Base-by-base conservation (phyloP, 2,113 vertebrate genomes). In the Sinocyclocheilus rhinocerous region DNA sequence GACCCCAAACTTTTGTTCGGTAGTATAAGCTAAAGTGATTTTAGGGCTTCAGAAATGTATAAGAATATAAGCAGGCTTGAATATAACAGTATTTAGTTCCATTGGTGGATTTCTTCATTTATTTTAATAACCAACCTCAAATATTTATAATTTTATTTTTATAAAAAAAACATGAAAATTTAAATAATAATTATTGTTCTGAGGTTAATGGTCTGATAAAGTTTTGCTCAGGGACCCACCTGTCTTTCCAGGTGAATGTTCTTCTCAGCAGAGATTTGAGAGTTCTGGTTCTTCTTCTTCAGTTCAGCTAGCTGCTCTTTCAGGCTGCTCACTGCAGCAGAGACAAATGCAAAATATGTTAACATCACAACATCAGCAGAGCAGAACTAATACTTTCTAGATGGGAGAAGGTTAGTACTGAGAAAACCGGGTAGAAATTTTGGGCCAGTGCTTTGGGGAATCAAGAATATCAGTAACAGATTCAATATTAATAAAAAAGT, bases 301-400 rank as follows among this genome's bases (percentile, higher is more conserved):
- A 98, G 92, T 92, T 99, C 98, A 88, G 98, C 97, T 57, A 99
- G 95, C 90, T 99, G 98, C 90, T 99, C 98, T 91, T 96, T 97
- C 92, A 99, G 92, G 91, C 94, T 97, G 91, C 96, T 97, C 91
- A 99, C 98, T 99, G 65, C 36, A 83, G 3, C 67, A 67, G 63
- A 89, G 85, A 84, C 24, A 76, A n/a, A 76, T 45, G 39, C 7
- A 39, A 83, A 69, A 82, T 33, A 59, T 45, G 9, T 69, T 39
- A 81, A 26, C 45, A 33, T 33, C 18, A 36, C 33, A 20, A 36
- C 76, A 59, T 78, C 11, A 59, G n/a, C 79, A 50, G 12, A 80
- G 24, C 79, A 52, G 24, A 76, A 50, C 72, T 48, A 39, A 61
- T 61, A 55, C 6, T 16, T 72, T 72, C 20, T 15, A 70, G 16